phyloP scores from a whole-genome alignment of 2,888 invertebrate genomes.

The Chloroclystis v-ata region DNA sequence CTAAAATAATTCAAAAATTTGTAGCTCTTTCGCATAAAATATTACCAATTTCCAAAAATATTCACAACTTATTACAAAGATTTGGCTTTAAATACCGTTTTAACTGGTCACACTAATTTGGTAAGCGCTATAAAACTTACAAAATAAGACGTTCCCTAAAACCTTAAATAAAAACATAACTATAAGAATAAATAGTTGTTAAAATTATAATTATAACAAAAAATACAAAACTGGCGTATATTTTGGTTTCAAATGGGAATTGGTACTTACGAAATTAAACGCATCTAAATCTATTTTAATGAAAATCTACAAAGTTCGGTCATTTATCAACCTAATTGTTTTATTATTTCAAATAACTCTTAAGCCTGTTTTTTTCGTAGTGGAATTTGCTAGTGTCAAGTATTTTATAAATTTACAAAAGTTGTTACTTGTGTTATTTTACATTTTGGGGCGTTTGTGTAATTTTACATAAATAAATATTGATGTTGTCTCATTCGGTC shows the following conservation, averaged over 20 bases:
- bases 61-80: conserved; percentile 28
- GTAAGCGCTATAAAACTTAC: conserved; percentile 41
- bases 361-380: too few relatives aligned
- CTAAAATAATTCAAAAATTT: too few relatives aligned
- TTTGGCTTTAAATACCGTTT: conserved; percentile 46
- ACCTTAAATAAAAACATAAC: conserved; percentile 8
- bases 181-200: conserved; percentile 17
- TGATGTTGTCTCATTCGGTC: too few relatives aligned
- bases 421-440: too few relatives aligned
- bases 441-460: too few relatives aligned
- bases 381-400: too few relatives aligned
- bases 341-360: too few relatives aligned
- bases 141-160: conserved; percentile 18
- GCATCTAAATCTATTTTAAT: too few relatives aligned
- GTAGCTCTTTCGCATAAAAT: background rate
- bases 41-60: conserved; percentile 17
- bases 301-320: too few relatives aligned
- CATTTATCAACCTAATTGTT: too few relatives aligned
- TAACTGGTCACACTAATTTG: conserved; percentile 65
- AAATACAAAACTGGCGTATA: conserved; percentile 55
- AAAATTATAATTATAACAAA: conserved; percentile 17
- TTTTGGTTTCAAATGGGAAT: conserved; percentile 51
- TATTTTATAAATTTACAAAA: too few relatives aligned
- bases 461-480: too few relatives aligned
- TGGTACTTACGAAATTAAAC: conserved; percentile 39